phyloP scores from a whole-genome alignment of 1,140 invertebrate species.

The Aphaenogaster floridana region DNA sequence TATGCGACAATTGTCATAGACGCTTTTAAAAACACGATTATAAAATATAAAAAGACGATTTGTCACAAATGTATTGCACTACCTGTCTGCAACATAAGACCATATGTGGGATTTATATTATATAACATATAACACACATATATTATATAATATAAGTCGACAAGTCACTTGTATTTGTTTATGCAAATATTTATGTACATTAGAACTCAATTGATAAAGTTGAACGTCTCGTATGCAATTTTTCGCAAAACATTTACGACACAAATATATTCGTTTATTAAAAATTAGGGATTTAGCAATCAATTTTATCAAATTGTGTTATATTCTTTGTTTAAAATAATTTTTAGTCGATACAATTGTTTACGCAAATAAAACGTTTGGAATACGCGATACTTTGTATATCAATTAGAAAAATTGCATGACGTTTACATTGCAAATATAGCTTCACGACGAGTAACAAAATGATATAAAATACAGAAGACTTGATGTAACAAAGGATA shows the following conservation, averaged over 20 bases:
- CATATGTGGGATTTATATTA: conserved; percentile 80
- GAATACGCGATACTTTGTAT: neutral
- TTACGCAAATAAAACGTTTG: neutral
- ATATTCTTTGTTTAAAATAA: neutral
- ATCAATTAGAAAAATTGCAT: conserved; percentile 54
- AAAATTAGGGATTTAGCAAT: conserved; percentile 4
- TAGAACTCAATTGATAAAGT: conserved; percentile 54
- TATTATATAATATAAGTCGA: conserved; percentile 42
- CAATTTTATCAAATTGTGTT: neutral
- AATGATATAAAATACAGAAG: conserved; percentile 17
- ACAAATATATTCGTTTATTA: conserved; percentile 1
- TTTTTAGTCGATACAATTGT: conserved; percentile 1
- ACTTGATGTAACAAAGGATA: conserved; percentile 1
- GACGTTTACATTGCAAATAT: conserved; percentile 23
- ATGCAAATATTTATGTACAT: conserved; percentile 67
- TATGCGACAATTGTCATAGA: neutral
- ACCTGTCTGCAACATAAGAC: conserved; percentile 80
- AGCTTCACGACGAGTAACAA: conserved; percentile 27
- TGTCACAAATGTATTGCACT: conserved; percentile 74
- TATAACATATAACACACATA: conserved; percentile 66
- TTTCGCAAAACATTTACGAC: conserved; percentile 44
- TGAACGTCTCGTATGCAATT: conserved; percentile 65
- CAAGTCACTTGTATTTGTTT: conserved; percentile 40
- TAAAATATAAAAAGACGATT: conserved; percentile 40
- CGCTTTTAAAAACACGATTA: neutral